A percentile compares a stretch with the other conserved stretches of the same genome.
Evolutionary conservation across 2,797 vertebrate species (phyloP).

Genomic region (Tokudaia muenninki): DNA sequence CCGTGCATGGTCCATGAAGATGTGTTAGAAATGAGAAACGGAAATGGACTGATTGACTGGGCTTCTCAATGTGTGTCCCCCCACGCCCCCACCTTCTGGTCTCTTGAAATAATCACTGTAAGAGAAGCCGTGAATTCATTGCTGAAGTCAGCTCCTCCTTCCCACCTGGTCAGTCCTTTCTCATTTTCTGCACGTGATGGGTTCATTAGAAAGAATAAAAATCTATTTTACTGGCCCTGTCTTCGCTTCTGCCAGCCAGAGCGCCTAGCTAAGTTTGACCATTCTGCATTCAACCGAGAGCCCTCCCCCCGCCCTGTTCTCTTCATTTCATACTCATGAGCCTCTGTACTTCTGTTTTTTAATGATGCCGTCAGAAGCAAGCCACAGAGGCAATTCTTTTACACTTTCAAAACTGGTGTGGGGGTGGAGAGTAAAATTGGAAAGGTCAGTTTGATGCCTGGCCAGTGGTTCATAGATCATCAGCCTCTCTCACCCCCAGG

Average conservation of each 20-base stretch:
- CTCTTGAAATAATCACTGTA: slow-evolving; percentile 39
- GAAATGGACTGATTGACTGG: not conserved
- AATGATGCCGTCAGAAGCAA: slow-evolving; percentile 32
- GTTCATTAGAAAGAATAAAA: slow-evolving; percentile 68
- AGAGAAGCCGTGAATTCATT: slow-evolving; percentile 34
- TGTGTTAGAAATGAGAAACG: not conserved
- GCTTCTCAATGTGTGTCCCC: not conserved
- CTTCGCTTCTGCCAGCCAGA: not conserved
- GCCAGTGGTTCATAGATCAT: not conserved
- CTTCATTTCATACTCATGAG: not conserved
- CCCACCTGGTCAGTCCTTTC: slow-evolving; percentile 42
- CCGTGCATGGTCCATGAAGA: not conserved
- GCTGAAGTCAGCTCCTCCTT: slow-evolving; percentile 29
- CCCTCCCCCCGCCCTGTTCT: not conserved
- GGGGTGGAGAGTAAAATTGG: slow-evolving; percentile 33
- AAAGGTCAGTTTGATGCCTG: not conserved
- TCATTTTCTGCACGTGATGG: slow-evolving; percentile 1
- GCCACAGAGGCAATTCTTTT: slow-evolving; percentile 2
- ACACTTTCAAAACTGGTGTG: slow-evolving; percentile 37
- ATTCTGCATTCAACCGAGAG: not conserved
- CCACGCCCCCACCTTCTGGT: not conserved
- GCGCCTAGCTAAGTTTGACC: not conserved
- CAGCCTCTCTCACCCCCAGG: not conserved
- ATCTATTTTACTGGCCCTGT: not conserved
- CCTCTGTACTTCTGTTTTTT: slow-evolving; percentile 19